Evolutionary conservation across 2,113 vertebrate genomes (phyloP).

Genomic region (Neodon shergylaensis): DNA sequence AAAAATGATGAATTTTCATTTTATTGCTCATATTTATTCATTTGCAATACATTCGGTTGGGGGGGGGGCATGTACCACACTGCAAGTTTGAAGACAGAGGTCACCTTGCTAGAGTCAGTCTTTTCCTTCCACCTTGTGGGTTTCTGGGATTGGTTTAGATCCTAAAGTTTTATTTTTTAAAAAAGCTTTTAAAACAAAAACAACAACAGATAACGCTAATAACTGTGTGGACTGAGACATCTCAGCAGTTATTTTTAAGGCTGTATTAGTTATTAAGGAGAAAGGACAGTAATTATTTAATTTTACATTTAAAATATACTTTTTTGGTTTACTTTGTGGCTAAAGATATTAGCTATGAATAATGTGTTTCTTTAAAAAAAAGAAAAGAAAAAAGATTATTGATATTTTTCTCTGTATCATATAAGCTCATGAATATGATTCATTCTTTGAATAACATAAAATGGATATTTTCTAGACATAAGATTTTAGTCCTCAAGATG

Average conservation of each 20-base stretch:
- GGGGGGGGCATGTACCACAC: not conserved
- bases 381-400: not conserved
- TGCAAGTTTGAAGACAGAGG: not conserved
- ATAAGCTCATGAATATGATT: not conserved
- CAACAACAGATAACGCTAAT: not conserved
- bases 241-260: not conserved
- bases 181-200: not conserved
- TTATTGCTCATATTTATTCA: not conserved
- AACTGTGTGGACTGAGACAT: no score
- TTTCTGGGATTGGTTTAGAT: not conserved
- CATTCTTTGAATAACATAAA: not conserved
- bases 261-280: not conserved
- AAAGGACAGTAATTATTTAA: conserved; percentile 8
- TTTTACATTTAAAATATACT: not conserved
- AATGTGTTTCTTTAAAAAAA: not conserved
- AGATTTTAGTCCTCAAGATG: not conserved
- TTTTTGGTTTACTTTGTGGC: not conserved
- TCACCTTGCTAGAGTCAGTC: not conserved
- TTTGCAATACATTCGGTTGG: not conserved
- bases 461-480: not conserved
- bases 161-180: no score
- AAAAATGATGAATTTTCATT: not conserved
- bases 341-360: not conserved
- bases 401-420: not conserved
- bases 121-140: no score